A percentile compares a stretch with the other conserved stretches of the same genome.
phyloP scores from a whole-genome alignment of 2,888 invertebrate species.

The Nycteola revayana region DNA sequence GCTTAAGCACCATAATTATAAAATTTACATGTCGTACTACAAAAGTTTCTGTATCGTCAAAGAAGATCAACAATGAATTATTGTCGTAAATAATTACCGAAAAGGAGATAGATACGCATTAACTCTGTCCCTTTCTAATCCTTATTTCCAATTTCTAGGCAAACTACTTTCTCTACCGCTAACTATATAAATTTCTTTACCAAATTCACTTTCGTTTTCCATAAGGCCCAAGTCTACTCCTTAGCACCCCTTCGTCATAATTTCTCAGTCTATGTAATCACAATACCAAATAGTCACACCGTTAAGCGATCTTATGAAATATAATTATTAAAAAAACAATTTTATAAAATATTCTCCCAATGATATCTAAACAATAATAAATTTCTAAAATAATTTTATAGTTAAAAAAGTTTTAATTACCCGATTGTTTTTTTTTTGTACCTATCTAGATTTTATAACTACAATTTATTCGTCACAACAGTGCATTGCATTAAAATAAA shows the following conservation, averaged over 20 bases:
- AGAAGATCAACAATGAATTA: no score
- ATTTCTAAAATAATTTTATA: constrained; percentile 31
- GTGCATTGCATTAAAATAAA: constrained; percentile 34
- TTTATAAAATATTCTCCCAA: constrained; percentile 31
- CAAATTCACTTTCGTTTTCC: constrained; percentile 9
- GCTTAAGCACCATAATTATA: no score
- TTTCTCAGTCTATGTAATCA: constrained; percentile 51
- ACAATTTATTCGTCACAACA: constrained; percentile 37
- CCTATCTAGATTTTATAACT: constrained; percentile 23
- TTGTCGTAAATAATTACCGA: not conserved
- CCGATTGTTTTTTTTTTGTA: constrained; percentile 31
- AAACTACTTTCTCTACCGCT: constrained; percentile 30
- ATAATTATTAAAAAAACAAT: constrained; percentile 30
- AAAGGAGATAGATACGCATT: constrained; percentile 9
- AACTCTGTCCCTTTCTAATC: not conserved
- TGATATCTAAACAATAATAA: constrained; percentile 36
- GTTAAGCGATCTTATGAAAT: constrained; percentile 19
- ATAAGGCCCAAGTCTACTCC: constrained; percentile 33
- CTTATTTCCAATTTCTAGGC: constrained; percentile 7
- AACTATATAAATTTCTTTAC: constrained; percentile 24
- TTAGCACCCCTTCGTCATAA: constrained; percentile 41
- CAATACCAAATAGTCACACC: constrained; percentile 31
- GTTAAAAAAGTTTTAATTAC: constrained; percentile 23
- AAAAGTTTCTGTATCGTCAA: not conserved
- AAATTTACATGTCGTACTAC: not conserved